Base-by-base conservation (phyloP, 2,888 invertebrate species). In the Pheosia gnoma region DNA sequence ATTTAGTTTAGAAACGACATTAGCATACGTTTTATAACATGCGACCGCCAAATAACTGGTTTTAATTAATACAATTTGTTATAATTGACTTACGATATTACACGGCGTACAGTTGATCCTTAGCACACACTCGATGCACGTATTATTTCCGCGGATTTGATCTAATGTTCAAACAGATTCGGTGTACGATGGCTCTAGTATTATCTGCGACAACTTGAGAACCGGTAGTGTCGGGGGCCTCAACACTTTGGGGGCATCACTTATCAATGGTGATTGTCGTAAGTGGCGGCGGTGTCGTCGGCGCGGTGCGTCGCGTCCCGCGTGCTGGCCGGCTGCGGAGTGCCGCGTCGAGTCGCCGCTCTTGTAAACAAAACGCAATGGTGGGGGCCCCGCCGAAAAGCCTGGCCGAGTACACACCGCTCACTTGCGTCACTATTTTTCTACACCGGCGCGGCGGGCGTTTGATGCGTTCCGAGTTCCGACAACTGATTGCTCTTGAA, bases 331-430 rank as follows among this genome's bases (percentile, higher is more conserved):
- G 86, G 84, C 85, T 82, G 85, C 90, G 87, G 82, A 91, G 88
- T 91, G 93, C 87, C 91, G 89, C 85, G 87, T 79, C 79, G 83
- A 82, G 85, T 82, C 86, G 87, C 79, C 84, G 83, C 81, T 86
- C 89, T 86, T 89, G 93, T 93, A 91, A 92, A 93, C 92, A 92
- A 91, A 90, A 83, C 84, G 86, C 75, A 78, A 84, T 88, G 92
- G 93, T 89, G 93, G 93, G 93, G 93, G 93, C 90, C 91, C 86
- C 88, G 84, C 88, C 90, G 86, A 91, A 91, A 91, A 91, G 91
- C 91, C 90, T 90, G 83, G 80, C 84, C 85, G 86, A 86, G 87
- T 84, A 76, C 65, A 78, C 79, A 74, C 87, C 91, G 87, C 83
- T 91, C 88, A 90, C 91, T 91, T 89, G 90, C 93, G 91, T 91